Base-by-base conservation (phyloP, 2,888 invertebrate species). In the Liopterus haemorrhoidalis region DNA sequence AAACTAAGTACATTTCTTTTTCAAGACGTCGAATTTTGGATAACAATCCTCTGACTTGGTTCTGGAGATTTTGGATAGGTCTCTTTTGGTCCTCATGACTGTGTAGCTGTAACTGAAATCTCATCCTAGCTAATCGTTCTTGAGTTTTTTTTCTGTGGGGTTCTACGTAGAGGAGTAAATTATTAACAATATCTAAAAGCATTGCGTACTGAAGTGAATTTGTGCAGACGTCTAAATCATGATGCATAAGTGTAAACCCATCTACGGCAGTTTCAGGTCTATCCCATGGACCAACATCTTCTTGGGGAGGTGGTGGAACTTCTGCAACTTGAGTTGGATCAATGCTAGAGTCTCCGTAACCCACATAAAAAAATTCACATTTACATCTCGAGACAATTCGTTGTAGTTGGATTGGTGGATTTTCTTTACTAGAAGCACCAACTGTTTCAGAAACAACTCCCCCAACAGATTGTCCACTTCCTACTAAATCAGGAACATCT, bases 321-420 rank as follows among this genome's bases (percentile, higher is more conserved):
- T 71, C 73, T 12, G 73, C 75, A 1, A 79, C 75, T 47, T 83
- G 82, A 39, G 82, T 71, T 0, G 79, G 79, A 59, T 84, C 83
- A 49, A 82, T 77, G 49, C 76, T 75, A 40, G 82, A 84, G 61
- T 91, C 90, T 38, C 94, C 94, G 63, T 92, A 95, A 49, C 87
- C 85, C 39, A 90, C 92, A 67, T 94, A 99, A 72, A 93, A 95
- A 70, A 99, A 94, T 72, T 97, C 96, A 70, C 97, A 99, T 62
- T 90, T 90, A 71, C 99, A 97, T 2, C 95, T 78, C 0, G 95
- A 95, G 9, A 97, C 96, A 54, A 99, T 97, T 44, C 99, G 76
- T 72, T 99, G 97, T 14, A 99, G 71, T 52, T 67, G 67, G 50
- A 72, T 70, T 2, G 77, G 75, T 44, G 72, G 70, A 39, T 70